Evolutionary conservation across 2,797 vertebrate species (phyloP).

Genomic region (Leptatherina wallacei): DNA sequence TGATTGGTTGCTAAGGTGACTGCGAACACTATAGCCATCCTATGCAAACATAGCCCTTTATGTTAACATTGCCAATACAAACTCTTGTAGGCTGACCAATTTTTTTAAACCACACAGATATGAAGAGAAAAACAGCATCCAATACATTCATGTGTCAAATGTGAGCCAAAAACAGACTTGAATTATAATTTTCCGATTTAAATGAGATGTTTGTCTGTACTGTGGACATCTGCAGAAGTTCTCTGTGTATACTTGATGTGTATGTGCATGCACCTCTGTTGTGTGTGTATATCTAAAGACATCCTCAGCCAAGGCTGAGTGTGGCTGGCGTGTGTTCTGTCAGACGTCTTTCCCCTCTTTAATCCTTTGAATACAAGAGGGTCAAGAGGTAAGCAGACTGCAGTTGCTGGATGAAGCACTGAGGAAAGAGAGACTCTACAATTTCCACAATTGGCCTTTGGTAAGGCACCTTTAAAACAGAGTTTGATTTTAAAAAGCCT

Average conservation of each 20-base stretch:
- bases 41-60: slow-evolving; percentile 69
- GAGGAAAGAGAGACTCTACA: slow-evolving; percentile 45
- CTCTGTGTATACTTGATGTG: slow-evolving; percentile 12
- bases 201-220: slow-evolving; percentile 38
- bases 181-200: slow-evolving; percentile 26
- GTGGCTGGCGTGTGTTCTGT: slow-evolving; percentile 74
- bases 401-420: slow-evolving; percentile 56
- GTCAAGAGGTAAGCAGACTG: slow-evolving; percentile 76
- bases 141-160: slow-evolving; percentile 17
- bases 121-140: slow-evolving; percentile 27
- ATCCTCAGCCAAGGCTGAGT: slow-evolving; percentile 53
- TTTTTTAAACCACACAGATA: slow-evolving; percentile 33
- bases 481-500: slow-evolving; percentile 20
- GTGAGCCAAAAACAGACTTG: slow-evolving; percentile 9
- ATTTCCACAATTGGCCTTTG: slow-evolving; percentile 37
- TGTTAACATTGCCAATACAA: slow-evolving; percentile 53
- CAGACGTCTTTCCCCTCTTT: slow-evolving; percentile 67
- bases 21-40: slow-evolving; percentile 42
- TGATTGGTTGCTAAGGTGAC: slow-evolving; percentile 64
- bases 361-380: slow-evolving; percentile 76
- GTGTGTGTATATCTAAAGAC: slow-evolving; percentile 49
- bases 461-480: slow-evolving; percentile 9
- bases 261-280: slow-evolving; percentile 17
- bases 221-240: slow-evolving; percentile 34
- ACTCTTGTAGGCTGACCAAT: slow-evolving; percentile 47